phyloP scores from a whole-genome alignment of 2,797 vertebrate genomes.

The Podarcis siculus region DNA sequence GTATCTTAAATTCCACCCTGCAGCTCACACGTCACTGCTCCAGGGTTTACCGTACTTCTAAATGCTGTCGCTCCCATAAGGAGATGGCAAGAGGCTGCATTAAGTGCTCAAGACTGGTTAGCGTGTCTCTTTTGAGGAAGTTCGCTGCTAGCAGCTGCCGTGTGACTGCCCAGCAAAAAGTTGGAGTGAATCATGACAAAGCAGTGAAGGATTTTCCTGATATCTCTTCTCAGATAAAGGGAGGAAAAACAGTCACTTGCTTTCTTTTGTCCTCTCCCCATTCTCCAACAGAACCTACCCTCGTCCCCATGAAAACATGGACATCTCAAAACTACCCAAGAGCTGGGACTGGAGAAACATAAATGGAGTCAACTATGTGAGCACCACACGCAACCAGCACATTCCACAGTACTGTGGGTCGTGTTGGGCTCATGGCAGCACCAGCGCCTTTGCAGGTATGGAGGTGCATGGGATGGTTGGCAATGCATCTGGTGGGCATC shows the following conservation, averaged over 20 bases:
- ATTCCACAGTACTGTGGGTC: conserved; percentile 98
- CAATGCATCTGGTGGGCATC: background rate
- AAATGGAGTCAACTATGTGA: conserved; percentile 87
- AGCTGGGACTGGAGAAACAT: conserved; percentile 94
- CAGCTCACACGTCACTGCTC: too few species aligned
- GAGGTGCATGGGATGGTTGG: background rate
- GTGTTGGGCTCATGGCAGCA: conserved; percentile 97
- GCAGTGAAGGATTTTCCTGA: too few species aligned
- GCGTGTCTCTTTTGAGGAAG: too few species aligned
- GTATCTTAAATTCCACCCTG: too few species aligned
- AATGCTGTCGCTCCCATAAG: too few species aligned
- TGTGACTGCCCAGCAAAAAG: background rate
- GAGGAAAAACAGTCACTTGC: background rate
- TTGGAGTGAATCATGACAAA: background rate
- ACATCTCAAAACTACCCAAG: conserved; percentile 79
- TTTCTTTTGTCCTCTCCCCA: rapidly evolving
- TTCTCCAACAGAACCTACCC: conserved; percentile 76
- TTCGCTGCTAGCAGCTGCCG: background rate
- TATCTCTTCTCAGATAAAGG: too few species aligned
- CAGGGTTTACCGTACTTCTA: too few species aligned
- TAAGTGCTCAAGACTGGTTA: background rate
- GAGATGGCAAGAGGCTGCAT: too few species aligned
- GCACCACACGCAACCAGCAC: conserved; percentile 95
- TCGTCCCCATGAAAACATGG: conserved; percentile 87
- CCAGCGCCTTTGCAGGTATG: conserved; percentile 92